Base-by-base conservation (phyloP, 1,140 invertebrate genomes). In the Oscheius sp. region DNA sequence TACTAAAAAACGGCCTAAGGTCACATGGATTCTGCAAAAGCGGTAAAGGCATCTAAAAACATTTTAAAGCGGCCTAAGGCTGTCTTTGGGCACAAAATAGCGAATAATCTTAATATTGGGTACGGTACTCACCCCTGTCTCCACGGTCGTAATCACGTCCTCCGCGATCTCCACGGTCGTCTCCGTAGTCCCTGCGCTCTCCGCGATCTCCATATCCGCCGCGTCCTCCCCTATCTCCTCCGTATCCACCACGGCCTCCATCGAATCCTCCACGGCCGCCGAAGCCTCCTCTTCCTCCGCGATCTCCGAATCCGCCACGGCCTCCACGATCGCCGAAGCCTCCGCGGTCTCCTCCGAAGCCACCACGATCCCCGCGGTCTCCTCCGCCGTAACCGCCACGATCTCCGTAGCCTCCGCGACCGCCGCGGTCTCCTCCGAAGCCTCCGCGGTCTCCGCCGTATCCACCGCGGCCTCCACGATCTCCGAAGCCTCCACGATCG, bases 211-310 rank as follows among this genome's bases (percentile, higher is more conserved):
- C 46, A 62, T 18, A 68, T 46, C 64, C 64, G 18, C 64, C 49
- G 26, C 36, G 49, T 64, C 20, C 20, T 1, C 46, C 46, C 13
- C 36, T 13, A 15, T 35, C 64, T 18, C 58, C 67, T 18, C 49
- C 58, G 52, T 26, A 58, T 28, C 71, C 63, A 66, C 71, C 71
- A 20, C 71, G 42, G 13, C 61, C 15, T 3, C 68, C 45, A 26
- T 61, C 69, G 31, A 42, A 64, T 13, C 55, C 61, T 7, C 49
- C 49, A 55, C 49, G 49, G 7, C 59, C 59, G 29, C 32, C 59
- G 34, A 31, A 62, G 26, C 59, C 59, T 62, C 59, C 59, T 29
- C 28, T 10, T 62, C 28, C 59, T 35, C 32, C 28, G 23, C 29
- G 29, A 29, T 23, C 28, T 15, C 32, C 59, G 32, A 10, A 4